Percentiles rank a stretch among this genome's conserved stretches.
These are phyloP conservation scores for Erythrocebus patas DNA, from an alignment of 2,113 vertebrate species.

Conservation along the genomic window DNA sequence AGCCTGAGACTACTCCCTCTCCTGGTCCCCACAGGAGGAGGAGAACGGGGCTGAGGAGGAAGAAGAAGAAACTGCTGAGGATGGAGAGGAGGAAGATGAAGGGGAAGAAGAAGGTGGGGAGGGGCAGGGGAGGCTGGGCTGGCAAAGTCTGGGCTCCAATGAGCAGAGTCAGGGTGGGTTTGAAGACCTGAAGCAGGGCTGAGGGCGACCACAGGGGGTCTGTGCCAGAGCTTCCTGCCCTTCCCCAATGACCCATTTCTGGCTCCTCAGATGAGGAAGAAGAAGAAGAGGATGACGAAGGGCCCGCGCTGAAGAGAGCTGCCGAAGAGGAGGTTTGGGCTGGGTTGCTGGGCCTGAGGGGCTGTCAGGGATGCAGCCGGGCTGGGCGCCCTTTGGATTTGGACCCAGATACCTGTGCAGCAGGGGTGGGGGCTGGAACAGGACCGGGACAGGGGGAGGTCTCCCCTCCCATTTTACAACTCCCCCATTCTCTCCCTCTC, in stretches of 20 bases:
- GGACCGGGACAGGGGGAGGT: not conserved
- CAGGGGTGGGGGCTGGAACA: not conserved
- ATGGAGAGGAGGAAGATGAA: slow-evolving; percentile 86
- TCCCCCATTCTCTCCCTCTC: slow-evolving; percentile 12
- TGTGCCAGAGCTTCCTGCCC: slow-evolving; percentile 14
- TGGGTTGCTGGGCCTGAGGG: not conserved
- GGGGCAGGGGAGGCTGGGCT: not conserved
- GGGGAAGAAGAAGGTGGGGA: slow-evolving; percentile 84
- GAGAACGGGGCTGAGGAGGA: slow-evolving; percentile 87
- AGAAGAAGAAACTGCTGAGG: slow-evolving; percentile 83
- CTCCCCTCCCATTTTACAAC: not conserved
- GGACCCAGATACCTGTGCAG: not conserved
- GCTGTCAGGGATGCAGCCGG: not conserved
- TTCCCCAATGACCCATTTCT: slow-evolving; percentile 63
- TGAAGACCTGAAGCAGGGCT: slow-evolving; percentile 14
- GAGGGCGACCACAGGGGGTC: slow-evolving; percentile 36
- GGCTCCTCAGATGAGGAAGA: slow-evolving; percentile 84
- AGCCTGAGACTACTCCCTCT: not conserved
- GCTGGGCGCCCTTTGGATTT: not conserved
- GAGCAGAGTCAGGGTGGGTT: slow-evolving; percentile 28
- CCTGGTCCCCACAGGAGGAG: slow-evolving; percentile 80
- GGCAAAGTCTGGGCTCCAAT: not conserved
- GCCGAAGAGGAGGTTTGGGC: slow-evolving; percentile 86
- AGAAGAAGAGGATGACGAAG: slow-evolving; percentile 85
- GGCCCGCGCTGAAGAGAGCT: slow-evolving; percentile 85